These are phyloP conservation scores for Rhamphomyia laevipes DNA, from an alignment of 2,888 invertebrate genomes.

Conservation along the genomic window DNA sequence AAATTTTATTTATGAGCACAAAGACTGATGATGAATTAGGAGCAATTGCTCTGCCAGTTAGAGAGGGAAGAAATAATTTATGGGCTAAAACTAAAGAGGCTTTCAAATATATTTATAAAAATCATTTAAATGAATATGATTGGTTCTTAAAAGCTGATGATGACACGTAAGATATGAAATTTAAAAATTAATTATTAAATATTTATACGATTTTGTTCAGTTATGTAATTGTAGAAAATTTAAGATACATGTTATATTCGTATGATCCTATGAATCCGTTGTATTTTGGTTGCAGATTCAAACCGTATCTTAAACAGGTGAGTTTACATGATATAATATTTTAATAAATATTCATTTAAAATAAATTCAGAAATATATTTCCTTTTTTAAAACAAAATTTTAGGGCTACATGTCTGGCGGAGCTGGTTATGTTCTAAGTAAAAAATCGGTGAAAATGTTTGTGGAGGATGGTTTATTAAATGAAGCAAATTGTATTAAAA, in stretches of 20 bases:
- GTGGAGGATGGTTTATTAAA: constrained; percentile 54
- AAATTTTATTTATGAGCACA: constrained; percentile 74
- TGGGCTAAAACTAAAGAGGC: constrained; percentile 94
- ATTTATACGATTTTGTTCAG: constrained; percentile 33
- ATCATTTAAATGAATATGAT: constrained; percentile 70
- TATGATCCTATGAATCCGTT: constrained; percentile 59
- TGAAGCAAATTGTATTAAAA: constrained; percentile 19
- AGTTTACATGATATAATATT: too few relatives aligned
- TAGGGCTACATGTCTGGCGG: constrained; percentile 79
- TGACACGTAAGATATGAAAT: constrained; percentile 67
- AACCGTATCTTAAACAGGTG: constrained; percentile 40
- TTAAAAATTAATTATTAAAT: too few relatives aligned
- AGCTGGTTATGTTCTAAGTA: constrained; percentile 81
- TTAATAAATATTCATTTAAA: background rate
- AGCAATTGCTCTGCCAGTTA: constrained; percentile 62
- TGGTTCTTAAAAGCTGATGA: constrained; percentile 97
- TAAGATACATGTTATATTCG: constrained; percentile 71
- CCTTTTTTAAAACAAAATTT: background rate
- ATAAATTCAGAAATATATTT: too few relatives aligned
- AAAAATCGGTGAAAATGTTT: constrained; percentile 59
- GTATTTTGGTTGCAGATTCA: constrained; percentile 83
- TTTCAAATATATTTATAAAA: constrained; percentile 69
- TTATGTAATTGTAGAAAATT: constrained; percentile 85
- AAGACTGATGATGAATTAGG: constrained; percentile 59
- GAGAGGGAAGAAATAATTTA: constrained; percentile 72